Percentiles rank a stretch among this genome's conserved stretches.
Conservation (phyloP, 2,888 invertebrate genomes). For the Meandrusa payeni region DNA sequence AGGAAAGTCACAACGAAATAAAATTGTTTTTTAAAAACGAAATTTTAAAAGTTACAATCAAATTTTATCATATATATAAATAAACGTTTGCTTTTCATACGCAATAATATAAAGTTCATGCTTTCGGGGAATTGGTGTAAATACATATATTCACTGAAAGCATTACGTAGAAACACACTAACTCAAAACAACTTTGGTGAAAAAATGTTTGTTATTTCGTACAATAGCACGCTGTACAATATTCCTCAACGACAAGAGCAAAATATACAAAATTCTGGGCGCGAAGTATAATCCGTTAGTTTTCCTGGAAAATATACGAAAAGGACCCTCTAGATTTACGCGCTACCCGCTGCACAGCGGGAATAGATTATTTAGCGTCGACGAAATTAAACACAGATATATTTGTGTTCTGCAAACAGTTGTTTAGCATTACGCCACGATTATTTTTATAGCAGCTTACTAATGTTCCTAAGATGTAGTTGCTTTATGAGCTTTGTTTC, state of each 20-base stretch:
- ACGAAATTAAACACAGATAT: slow-evolving; percentile 53
- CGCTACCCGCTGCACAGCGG: slow-evolving; percentile 41
- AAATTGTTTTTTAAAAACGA: too few relatives aligned
- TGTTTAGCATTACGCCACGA: slow-evolving; percentile 23
- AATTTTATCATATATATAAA: too few relatives aligned
- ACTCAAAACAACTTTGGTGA: slow-evolving; percentile 25
- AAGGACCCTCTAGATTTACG: slow-evolving; percentile 55
- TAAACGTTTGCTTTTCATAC: too few relatives aligned
- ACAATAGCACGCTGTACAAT: slow-evolving; percentile 28
- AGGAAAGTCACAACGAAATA: too few relatives aligned
- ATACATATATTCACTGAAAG: slow-evolving; percentile 20
- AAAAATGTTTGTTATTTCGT: slow-evolving; percentile 30
- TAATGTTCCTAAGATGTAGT: too few relatives aligned
- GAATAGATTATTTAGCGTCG: slow-evolving; percentile 55
- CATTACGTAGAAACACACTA: slow-evolving; percentile 14
- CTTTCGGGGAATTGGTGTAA: too few relatives aligned
- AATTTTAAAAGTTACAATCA: too few relatives aligned
- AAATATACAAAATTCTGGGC: slow-evolving; percentile 48
- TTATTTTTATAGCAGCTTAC: slow-evolving; percentile 21
- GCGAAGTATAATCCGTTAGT: slow-evolving; percentile 47
- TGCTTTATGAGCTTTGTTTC: too few relatives aligned
- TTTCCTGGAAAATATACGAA: slow-evolving; percentile 51
- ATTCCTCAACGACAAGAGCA: slow-evolving; percentile 39
- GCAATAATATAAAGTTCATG: too few relatives aligned
- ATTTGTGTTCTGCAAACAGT: slow-evolving; percentile 41